Base-by-base conservation (phyloP, 2,888 invertebrate species). In the Agrotis puta region DNA sequence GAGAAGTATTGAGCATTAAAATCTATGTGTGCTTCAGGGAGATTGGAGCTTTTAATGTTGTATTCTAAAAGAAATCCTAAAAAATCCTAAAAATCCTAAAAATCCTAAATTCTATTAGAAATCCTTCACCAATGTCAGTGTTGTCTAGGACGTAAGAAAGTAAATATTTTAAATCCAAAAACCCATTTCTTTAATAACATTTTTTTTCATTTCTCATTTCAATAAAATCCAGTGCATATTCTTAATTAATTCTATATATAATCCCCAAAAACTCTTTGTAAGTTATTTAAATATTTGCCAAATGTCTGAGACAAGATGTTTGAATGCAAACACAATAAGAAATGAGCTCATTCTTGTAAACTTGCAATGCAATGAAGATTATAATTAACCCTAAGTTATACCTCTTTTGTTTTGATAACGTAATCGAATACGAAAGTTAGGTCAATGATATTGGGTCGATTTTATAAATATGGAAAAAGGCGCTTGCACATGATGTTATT, bases 241-340 rank as follows among this genome's bases (percentile, higher is more conserved):
- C 9, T 47, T 47, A n/a, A 0, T 7, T 9, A 64, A 64, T 56
- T 54, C 20, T 24, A 9, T 59, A 61, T 24, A 33, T 33, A 53
- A 9, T 16, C 22, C 13, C 18, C 18, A 7, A 51, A 51, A 56
- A 61, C 18, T 20, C 3, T 62, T 48, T 57, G 9, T 58, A 61
- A 62, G 64, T 65, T 62, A 67, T 1, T 56, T 56, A 80, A 75
- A 67, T 47, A 68, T 80, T 75, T 59, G 54, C 13, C 11, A 11
- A 50, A 59, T n/a, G 33, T 24, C 33, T 61, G 5, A 59, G 24
- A 51, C 33, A 68, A 27, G 33, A 51, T 64, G 57, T 58, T 79
- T 65, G 51, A 45, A n/a, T 61, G 43, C 50, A 74, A 67, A 80
- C 75, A 67, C 56, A 79, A 64, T 80, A 67, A 74, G 20, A 48